Conservation (phyloP, 1,140 invertebrate species). For the Procambarus clarkii region DNA sequence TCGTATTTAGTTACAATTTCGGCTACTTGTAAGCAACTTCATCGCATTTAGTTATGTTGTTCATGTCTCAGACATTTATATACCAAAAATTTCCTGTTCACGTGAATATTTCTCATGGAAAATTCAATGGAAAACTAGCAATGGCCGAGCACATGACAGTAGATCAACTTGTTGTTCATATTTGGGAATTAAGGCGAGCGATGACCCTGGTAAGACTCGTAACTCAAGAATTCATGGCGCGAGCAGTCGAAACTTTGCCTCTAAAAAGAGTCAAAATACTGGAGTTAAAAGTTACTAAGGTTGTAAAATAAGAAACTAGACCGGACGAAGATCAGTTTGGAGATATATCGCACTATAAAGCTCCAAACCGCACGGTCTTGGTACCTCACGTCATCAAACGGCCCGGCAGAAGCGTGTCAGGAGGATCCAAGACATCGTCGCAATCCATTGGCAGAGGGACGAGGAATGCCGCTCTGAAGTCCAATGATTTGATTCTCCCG, state of each 20-base stretch:
- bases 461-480: no score
- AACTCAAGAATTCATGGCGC: not conserved
- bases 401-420: not conserved
- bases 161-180: no score
- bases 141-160: no score
- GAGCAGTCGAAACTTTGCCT: slow-evolving; percentile 8
- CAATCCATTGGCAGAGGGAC: not conserved
- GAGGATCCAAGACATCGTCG: not conserved
- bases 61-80: no score
- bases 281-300: slow-evolving; percentile 8
- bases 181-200: not conserved
- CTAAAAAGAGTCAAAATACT: not conserved
- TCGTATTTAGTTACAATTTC: no score
- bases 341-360: not conserved
- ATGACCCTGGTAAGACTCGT: not conserved
- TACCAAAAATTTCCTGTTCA: no score
- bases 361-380: not conserved
- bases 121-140: no score
- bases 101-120: no score
- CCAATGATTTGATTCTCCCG: no score
- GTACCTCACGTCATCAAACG: not conserved
- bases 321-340: not conserved
- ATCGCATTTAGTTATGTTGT: no score
- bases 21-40: no score
- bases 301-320: not conserved